Conservation (phyloP, 2,888 invertebrate species). For the Folsomia candida region DNA sequence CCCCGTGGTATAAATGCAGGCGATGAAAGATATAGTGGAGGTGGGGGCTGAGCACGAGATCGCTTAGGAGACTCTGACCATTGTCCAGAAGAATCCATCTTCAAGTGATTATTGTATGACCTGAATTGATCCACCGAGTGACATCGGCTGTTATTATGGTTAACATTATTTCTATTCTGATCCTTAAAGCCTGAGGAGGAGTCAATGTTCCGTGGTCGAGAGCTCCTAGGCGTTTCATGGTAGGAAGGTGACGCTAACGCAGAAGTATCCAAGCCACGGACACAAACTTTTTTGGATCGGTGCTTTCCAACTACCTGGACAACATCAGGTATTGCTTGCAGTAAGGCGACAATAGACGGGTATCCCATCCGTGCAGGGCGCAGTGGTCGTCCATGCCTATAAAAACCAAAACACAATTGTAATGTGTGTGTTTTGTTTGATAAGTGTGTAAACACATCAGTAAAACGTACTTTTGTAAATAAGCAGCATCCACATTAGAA, state of each 20-base stretch:
- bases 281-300: conserved; percentile 53
- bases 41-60: conserved; percentile 17
- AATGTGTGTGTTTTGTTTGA: too few species aligned
- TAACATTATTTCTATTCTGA: neutral
- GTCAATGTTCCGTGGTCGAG: neutral
- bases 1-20: conserved; percentile 7
- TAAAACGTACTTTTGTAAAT: conserved; percentile 52
- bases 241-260: conserved; percentile 25
- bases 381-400: conserved; percentile 55
- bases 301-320: conserved; percentile 57
- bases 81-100: conserved; percentile 1
- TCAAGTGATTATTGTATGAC: neutral
- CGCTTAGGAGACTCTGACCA: conserved; percentile 25
- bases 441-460: too few species aligned
- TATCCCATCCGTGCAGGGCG: conserved; percentile 60
- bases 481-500: conserved; percentile 55
- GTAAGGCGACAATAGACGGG: conserved; percentile 57
- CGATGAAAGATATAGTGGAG: conserved; percentile 32
- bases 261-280: conserved; percentile 54
- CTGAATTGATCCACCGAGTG: neutral
- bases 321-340: conserved; percentile 60
- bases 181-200: neutral
- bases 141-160: too few species aligned
- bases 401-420: neutral
- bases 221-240: conserved; percentile 21